Base-by-base conservation (phyloP, 2,113 vertebrate genomes). In the Jacana jacana region DNA sequence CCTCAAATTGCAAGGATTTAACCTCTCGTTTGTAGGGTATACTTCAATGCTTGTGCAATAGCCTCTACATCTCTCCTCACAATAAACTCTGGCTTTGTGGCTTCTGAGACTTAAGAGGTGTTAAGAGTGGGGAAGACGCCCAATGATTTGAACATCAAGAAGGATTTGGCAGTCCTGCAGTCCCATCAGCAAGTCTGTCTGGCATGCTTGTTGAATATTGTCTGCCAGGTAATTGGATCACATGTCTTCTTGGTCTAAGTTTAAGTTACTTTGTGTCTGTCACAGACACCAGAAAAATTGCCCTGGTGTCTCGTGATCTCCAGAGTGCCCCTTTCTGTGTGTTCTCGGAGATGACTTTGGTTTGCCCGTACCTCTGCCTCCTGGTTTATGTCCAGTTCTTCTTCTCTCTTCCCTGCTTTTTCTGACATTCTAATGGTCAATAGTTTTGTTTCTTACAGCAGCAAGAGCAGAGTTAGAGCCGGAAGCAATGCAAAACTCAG, bases 401-500 rank as follows among this genome's bases (percentile, higher is more conserved):
- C 95, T 88, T 89, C 66, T 89, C 87, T 86, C 17, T 82, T 95
- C 85, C 2, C 27, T 91, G 30, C 54, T 89, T 89, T 88, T 57
- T 93, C 69, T 86, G n/a, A 78, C 42, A 24, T 84, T 79, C 37
- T 79, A 86, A 40, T 95, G 82, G 57, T 86, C 69, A 65, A 49
- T 79, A 69, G 49, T 79, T 93, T 89, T 69, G 51, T 69, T 89
- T 91, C 89, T 93, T 88, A 20, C 0, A 73, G 52, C 65, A 86
- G 35, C 30, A 40, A 60, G 60, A 94, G 86, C 55, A 33, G 75
- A 89, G 79, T 78, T 65, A 35, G 79, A 70, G 71, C 58, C 44
- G 66, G 95, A 97, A 95, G 89, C 86, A 94, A 88, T 89, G 87
- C 78, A 87, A n/a, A 83, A 33, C 61, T 92, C 73, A 81, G 94